Evolutionary conservation across 2,113 vertebrate genomes (phyloP).

Genomic region (Ploceus nigricollis): DNA sequence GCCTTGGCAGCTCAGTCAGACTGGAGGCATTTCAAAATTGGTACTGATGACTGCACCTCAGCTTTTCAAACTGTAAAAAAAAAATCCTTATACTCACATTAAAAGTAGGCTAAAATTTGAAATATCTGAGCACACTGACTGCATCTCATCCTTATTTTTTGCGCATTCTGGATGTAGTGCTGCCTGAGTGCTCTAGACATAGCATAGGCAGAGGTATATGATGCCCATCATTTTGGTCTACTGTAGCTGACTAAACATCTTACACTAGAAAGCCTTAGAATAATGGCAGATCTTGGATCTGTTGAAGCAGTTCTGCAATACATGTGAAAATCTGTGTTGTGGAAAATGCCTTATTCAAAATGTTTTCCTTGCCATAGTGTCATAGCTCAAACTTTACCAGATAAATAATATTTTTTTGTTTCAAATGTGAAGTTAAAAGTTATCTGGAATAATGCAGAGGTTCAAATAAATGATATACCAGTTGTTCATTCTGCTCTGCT

Average conservation of each 20-base stretch:
- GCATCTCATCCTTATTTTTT: background rate
- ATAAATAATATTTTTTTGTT: background rate
- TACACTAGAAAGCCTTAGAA: background rate
- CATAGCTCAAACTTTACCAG: background rate
- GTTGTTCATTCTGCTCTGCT: background rate
- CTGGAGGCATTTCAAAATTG: background rate
- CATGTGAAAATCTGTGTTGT: background rate
- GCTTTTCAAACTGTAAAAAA: background rate
- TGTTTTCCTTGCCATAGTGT: background rate
- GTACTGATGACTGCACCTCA: background rate
- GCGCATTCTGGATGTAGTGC: background rate
- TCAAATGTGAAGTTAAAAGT: background rate
- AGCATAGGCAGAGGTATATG: background rate
- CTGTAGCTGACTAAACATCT: background rate
- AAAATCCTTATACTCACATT: background rate
- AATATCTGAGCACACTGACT: background rate
- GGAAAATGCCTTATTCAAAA: background rate
- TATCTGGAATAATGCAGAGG: background rate
- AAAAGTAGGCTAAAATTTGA: background rate
- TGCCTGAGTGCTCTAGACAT: background rate
- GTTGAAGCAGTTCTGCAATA: background rate
- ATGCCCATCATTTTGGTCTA: background rate
- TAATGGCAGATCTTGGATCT: background rate
- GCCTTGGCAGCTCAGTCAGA: background rate
- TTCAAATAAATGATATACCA: background rate